Base-by-base conservation (phyloP, 2,888 invertebrate genomes). In the Augiades crinisus region DNA sequence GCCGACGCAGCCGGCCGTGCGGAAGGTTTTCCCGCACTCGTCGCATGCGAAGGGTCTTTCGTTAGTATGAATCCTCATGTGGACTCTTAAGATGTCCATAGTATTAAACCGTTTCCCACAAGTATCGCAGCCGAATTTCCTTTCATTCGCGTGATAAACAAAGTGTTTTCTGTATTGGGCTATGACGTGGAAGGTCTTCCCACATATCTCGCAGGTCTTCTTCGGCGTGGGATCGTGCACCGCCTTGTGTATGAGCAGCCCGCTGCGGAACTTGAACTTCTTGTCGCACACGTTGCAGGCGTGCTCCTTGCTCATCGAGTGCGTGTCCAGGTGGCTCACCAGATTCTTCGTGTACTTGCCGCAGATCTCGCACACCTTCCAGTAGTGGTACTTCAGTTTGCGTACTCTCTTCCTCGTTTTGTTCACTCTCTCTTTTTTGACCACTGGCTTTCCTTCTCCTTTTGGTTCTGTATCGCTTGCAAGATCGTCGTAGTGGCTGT, bases 61-160 rank as follows among this genome's bases (percentile, higher is more conserved):
- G 10, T 90, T 88, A 0, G 87, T 87, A 47, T 91, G 91, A 1
- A 79, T 89, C 43, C 90, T 75, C 40, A 78, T 74, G 53, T 92
- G 92, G 0, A 90, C 87, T 37, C 72, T 73, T 33, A 92, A 66
- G 14, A 91, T 90, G 47, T 91, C 91, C 17, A 82, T 64, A 2
- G 91, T 90, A 45, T 90, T 90, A 56, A 91, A 92, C 5, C 90
- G 70, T 58, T 91, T 91, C 0, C 90, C 89, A 55, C 91, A 91
- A 0, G 90, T 84, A 3, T 86, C 82, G 53, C 91, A 91, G 4
- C 77, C 80, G 60, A 79, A 87, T 36, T 87, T 90, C 60, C 90
- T 80, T 60, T 91, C 90, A 49, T 91, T 91, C 1, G 90, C 90
- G 64, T 91, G 91, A 55, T 90, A 90, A 0, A 86, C 81, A 53